Conservation (phyloP, 2,797 vertebrate genomes). For the Anableps anableps region DNA sequence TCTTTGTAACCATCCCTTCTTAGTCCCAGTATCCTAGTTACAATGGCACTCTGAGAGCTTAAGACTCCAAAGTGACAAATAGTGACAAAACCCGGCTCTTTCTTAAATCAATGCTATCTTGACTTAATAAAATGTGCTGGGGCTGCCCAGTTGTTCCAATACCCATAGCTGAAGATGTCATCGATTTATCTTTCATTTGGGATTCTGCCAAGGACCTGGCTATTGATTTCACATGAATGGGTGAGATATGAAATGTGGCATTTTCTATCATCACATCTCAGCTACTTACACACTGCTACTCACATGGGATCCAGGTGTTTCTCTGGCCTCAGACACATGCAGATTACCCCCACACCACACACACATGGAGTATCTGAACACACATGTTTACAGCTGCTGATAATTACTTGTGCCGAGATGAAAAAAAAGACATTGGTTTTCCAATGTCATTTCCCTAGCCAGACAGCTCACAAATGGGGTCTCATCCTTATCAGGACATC, state of each 20-base stretch:
- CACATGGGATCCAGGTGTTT: slow-evolving; percentile 27
- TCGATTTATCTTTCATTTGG: slow-evolving; percentile 78
- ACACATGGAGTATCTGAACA: slow-evolving; percentile 19
- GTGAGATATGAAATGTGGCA: slow-evolving; percentile 69
- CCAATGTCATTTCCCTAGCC: slow-evolving; percentile 25
- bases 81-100: slow-evolving; percentile 6
- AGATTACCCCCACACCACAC: not conserved
- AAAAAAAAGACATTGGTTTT: slow-evolving; percentile 9
- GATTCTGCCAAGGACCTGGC: slow-evolving; percentile 64
- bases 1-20: not conserved
- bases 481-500: slow-evolving; percentile 43
- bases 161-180: slow-evolving; percentile 72
- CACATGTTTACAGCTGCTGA: slow-evolving; percentile 6
- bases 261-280: slow-evolving; percentile 56
- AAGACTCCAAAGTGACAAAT: not conserved
- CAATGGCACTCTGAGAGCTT: not conserved
- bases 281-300: slow-evolving; percentile 17
- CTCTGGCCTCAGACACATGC: not conserved
- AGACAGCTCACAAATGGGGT: slow-evolving; percentile 30
- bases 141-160: slow-evolving; percentile 63
- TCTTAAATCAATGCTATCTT: slow-evolving; percentile 74
- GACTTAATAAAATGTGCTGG: slow-evolving; percentile 41
- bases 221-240: slow-evolving; percentile 72
- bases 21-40: not conserved
- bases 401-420: not conserved